phyloP scores from a whole-genome alignment of 2,113 vertebrate species.

The Lamprotornis superbus region DNA sequence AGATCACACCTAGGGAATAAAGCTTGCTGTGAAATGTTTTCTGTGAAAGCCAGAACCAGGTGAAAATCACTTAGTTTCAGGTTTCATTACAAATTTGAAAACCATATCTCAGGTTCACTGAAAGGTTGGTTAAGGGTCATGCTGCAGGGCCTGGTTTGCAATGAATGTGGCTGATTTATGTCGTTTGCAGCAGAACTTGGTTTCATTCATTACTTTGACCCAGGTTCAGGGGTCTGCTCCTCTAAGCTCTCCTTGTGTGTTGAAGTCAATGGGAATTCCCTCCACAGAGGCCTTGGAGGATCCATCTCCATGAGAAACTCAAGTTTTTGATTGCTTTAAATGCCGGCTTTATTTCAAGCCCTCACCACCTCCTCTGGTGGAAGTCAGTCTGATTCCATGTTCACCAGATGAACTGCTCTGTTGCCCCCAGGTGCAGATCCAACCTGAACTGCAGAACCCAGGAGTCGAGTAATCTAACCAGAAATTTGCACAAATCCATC shows the following conservation, averaged over 20 bases:
- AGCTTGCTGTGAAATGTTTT: slow-evolving; percentile 52
- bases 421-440: not conserved
- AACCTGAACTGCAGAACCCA: not conserved
- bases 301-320: not conserved
- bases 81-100: slow-evolving; percentile 69
- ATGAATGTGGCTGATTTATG: slow-evolving; percentile 63
- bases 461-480: not conserved
- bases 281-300: slow-evolving; percentile 6
- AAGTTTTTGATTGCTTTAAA: slow-evolving; percentile 24
- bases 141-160: slow-evolving; percentile 52
- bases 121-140: slow-evolving; percentile 66
- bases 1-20: slow-evolving; percentile 56
- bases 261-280: slow-evolving; percentile 45
- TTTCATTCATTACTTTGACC: slow-evolving; percentile 57
- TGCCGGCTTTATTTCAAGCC: not conserved
- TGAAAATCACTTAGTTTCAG: slow-evolving; percentile 70
- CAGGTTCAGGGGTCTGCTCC: slow-evolving; percentile 36
- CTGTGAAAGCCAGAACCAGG: slow-evolving; percentile 56
- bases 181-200: slow-evolving; percentile 24
- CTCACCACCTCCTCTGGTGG: not conserved
- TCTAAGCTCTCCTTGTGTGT: slow-evolving; percentile 38
- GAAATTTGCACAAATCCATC: not conserved
- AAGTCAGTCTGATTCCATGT: not conserved
- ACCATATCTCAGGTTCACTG: slow-evolving; percentile 67
- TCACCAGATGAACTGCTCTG: not conserved